Conservation (phyloP, 2,113 vertebrate species). For the Marmota monax region DNA sequence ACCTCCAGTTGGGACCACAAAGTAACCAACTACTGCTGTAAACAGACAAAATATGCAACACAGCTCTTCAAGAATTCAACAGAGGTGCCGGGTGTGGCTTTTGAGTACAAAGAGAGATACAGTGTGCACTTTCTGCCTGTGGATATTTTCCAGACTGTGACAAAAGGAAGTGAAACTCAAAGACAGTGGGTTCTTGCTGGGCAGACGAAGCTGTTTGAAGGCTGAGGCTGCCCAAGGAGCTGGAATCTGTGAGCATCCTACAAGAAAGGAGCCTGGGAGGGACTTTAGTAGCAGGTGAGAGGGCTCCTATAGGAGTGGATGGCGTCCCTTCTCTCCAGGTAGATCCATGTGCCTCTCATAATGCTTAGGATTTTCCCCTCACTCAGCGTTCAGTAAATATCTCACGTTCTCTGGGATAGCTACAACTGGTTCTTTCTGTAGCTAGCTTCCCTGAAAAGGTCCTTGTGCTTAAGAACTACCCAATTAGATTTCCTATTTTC, state of each 20-base stretch:
- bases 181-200: background rate
- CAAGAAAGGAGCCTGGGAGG: no score
- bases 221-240: background rate
- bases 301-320: accelerated
- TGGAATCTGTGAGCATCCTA: background rate
- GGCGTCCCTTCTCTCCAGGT: background rate
- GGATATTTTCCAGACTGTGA: background rate
- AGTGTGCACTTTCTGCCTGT: background rate
- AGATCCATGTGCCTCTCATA: background rate
- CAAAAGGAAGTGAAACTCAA: background rate
- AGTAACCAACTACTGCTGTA: background rate
- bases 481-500: background rate
- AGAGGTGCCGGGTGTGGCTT: background rate
- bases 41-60: background rate
- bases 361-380: background rate
- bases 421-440: background rate
- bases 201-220: no score
- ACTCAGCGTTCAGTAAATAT: background rate
- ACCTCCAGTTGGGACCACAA: background rate
- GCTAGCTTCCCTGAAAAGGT: no score
- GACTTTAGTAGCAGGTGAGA: accelerated
- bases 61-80: background rate
- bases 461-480: background rate
- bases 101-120: background rate
- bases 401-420: background rate